A percentile compares a stretch with the other conserved stretches of the same genome.
Conservation (phyloP, 1,140 invertebrate species). For the Megalopta genalis region DNA sequence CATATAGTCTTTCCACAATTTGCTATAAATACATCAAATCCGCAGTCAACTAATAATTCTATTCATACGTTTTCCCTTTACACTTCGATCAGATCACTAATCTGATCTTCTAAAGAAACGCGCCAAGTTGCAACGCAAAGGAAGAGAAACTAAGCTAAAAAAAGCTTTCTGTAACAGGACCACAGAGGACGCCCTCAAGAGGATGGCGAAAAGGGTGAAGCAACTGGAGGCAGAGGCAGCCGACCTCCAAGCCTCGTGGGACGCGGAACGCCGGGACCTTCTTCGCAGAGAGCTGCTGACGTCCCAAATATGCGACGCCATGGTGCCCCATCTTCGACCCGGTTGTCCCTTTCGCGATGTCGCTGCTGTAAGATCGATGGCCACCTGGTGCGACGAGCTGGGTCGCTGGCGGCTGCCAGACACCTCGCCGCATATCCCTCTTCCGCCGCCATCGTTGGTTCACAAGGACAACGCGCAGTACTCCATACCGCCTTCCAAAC, state of each 20-base stretch:
- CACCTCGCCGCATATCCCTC: slow-evolving; percentile 66
- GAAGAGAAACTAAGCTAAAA: too few relatives aligned
- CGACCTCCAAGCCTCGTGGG: slow-evolving; percentile 78
- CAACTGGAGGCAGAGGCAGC: slow-evolving; percentile 76
- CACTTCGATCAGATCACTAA: too few relatives aligned
- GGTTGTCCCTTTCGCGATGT: slow-evolving; percentile 78
- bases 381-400: slow-evolving; percentile 77
- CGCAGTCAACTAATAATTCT: too few relatives aligned
- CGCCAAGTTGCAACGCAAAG: too few relatives aligned
- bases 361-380: slow-evolving; percentile 67
- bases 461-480: slow-evolving; percentile 39
- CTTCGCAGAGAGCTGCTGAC: slow-evolving; percentile 75
- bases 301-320: slow-evolving; percentile 76
- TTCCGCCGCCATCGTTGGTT: slow-evolving; percentile 69
- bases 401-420: slow-evolving; percentile 77
- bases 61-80: too few relatives aligned
- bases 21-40: too few relatives aligned
- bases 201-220: slow-evolving; percentile 75
- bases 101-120: too few relatives aligned
- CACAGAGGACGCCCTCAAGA: slow-evolving; percentile 77
- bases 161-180: slow-evolving; percentile 51
- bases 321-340: slow-evolving; percentile 77
- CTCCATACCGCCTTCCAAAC: slow-evolving; percentile 49
- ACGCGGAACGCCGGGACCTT: slow-evolving; percentile 76
- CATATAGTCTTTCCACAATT: too few relatives aligned